Conservation (phyloP, 2,113 vertebrate species). For the Gulo gulo region DNA sequence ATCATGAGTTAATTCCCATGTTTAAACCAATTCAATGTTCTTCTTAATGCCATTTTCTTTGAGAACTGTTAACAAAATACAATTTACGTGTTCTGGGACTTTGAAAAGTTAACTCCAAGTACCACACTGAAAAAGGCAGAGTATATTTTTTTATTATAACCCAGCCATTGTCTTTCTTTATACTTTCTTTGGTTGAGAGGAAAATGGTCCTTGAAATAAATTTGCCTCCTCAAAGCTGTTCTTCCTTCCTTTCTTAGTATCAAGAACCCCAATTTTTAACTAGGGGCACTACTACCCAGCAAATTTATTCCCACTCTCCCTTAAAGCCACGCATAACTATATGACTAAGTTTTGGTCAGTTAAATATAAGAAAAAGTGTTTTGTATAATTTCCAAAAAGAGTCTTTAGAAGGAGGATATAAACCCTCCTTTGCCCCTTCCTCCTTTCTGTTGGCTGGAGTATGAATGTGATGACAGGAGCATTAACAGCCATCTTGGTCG, state of each 20-base stretch:
- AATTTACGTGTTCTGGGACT: neutral
- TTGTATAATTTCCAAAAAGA: neutral
- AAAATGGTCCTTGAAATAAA: neutral
- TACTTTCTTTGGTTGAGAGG: neutral
- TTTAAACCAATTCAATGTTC: neutral
- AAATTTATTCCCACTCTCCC: neutral
- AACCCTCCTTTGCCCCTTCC: neutral
- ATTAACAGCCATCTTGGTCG: neutral
- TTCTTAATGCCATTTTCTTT: neutral
- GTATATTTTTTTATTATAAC: neutral
- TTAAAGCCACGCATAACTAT: neutral
- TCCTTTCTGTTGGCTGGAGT: neutral
- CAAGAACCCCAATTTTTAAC: neutral
- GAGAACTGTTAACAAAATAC: neutral
- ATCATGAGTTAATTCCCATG: neutral
- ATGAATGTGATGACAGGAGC: neutral
- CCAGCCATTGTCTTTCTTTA: neutral
- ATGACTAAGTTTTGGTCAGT: neutral
- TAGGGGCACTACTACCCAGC: neutral
- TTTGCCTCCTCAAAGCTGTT: neutral
- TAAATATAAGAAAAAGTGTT: neutral
- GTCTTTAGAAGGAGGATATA: neutral
- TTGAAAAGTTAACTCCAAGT: neutral
- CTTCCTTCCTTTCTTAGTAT: constrained; percentile 8
- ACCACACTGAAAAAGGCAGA: neutral